These are phyloP conservation scores for Tinamus major DNA, from an alignment of 2,797 vertebrate genomes.

Conservation along the genomic window DNA sequence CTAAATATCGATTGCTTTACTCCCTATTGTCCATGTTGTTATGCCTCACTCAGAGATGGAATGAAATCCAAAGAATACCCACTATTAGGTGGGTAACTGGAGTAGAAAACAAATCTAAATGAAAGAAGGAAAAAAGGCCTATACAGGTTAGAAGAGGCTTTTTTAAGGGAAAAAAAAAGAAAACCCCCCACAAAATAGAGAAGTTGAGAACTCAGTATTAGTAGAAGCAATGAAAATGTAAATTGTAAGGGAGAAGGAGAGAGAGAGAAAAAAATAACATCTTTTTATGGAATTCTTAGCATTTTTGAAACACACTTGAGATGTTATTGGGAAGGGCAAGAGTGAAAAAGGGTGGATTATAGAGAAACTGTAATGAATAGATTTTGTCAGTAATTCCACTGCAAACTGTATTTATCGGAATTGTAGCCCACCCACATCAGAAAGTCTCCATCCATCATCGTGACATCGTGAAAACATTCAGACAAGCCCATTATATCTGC, in stretches of 20 bases:
- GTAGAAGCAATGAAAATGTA: background rate
- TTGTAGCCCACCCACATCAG: slow-evolving; percentile 33
- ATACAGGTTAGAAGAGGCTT: background rate
- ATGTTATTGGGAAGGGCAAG: background rate
- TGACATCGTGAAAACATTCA: slow-evolving; percentile 30
- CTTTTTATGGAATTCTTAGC: background rate
- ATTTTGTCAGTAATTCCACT: slow-evolving; percentile 41
- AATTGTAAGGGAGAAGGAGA: background rate
- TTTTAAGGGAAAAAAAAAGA: too few relatives aligned
- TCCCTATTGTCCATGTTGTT: rapidly evolving
- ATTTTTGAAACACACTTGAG: background rate
- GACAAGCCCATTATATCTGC: background rate
- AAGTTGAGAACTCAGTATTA: background rate
- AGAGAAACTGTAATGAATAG: slow-evolving; percentile 47
- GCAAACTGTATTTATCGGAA: slow-evolving; percentile 47
- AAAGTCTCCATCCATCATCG: slow-evolving; percentile 59
- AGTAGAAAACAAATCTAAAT: background rate
- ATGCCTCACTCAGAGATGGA: background rate
- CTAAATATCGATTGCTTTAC: background rate
- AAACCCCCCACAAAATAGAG: too few relatives aligned
- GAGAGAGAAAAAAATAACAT: background rate
- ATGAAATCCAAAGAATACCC: background rate
- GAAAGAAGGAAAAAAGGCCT: too few relatives aligned
- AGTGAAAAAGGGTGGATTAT: background rate
- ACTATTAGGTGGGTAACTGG: background rate